Evolutionary conservation across 2,888 invertebrate genomes (phyloP).

Genomic region (Vanessa cardui): DNA sequence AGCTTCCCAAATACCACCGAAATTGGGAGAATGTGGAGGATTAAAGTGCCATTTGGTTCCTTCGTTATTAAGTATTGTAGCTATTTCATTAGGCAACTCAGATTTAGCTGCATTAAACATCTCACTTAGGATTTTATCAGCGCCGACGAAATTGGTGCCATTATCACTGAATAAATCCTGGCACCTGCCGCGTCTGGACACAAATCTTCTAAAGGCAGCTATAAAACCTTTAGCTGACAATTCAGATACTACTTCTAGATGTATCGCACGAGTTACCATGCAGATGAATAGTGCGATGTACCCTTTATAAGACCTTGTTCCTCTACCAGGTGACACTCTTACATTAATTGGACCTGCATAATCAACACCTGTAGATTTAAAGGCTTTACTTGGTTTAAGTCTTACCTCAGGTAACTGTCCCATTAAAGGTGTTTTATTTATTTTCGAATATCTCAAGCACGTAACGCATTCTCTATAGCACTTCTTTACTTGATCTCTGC

Average conservation of each 20-base stretch:
- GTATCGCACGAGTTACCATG: no score
- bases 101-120: slow-evolving; percentile 25
- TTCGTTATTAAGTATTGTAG: slow-evolving; percentile 4
- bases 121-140: slow-evolving; percentile 18
- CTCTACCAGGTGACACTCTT: slow-evolving; percentile 39
- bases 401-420: slow-evolving; percentile 40
- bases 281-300: slow-evolving; percentile 4
- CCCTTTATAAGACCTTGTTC: slow-evolving; percentile 40
- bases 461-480: slow-evolving; percentile 30
- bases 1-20: slow-evolving; percentile 38
- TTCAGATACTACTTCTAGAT: slow-evolving; percentile 39
- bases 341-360: slow-evolving; percentile 41
- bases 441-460: slow-evolving; percentile 32
- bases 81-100: slow-evolving; percentile 15
- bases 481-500: slow-evolving; percentile 24
- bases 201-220: slow-evolving; percentile 37
- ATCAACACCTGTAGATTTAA: slow-evolving; percentile 42
- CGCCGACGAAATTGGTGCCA: slow-evolving; percentile 41
- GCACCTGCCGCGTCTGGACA: slow-evolving; percentile 30
- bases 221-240: slow-evolving; percentile 44
- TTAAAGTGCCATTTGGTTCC: slow-evolving; percentile 34
- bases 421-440: slow-evolving; percentile 30
- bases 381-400: slow-evolving; percentile 39
- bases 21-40: slow-evolving; percentile 36
- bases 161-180: slow-evolving; percentile 37